A percentile compares a stretch with the other conserved stretches of the same genome.
phyloP scores from a whole-genome alignment of 2,113 vertebrate species.

The Catharus fuscescens region DNA sequence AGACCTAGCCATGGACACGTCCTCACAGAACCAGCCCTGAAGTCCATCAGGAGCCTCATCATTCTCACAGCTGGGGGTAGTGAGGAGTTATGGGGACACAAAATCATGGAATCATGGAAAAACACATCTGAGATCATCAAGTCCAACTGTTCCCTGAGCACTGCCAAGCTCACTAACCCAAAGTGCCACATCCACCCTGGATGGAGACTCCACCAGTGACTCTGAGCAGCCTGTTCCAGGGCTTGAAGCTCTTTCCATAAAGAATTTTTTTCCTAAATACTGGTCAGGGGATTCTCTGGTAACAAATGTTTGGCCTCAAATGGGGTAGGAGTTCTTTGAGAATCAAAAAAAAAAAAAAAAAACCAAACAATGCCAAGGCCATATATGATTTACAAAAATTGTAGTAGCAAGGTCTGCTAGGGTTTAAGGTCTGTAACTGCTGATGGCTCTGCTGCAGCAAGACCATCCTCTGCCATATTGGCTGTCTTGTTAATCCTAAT shows the following conservation, averaged over 20 bases:
- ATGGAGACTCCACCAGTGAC: neutral
- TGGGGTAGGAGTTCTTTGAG: neutral
- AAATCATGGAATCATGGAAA: neutral
- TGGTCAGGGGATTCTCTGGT: neutral
- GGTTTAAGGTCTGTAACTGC: neutral
- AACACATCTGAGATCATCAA: neutral
- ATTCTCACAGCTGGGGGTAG: neutral
- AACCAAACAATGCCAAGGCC: neutral
- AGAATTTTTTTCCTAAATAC: neutral
- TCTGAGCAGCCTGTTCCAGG: neutral
- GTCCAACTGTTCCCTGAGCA: neutral
- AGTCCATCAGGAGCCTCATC: accelerated
- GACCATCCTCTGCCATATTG: neutral
- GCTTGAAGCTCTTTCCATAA: neutral
- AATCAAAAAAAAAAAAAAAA: neutral
- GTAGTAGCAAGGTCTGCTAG: neutral
- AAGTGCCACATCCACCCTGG: neutral
- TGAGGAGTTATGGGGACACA: neutral
- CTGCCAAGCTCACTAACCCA: neutral
- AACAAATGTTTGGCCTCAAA: neutral
- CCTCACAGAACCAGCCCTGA: neutral
- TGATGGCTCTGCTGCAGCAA: neutral
- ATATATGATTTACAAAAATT: neutral
- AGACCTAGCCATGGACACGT: accelerated
- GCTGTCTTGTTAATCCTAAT: neutral